phyloP scores from a whole-genome alignment of 2,888 invertebrate genomes.

The Caprella mutica region DNA sequence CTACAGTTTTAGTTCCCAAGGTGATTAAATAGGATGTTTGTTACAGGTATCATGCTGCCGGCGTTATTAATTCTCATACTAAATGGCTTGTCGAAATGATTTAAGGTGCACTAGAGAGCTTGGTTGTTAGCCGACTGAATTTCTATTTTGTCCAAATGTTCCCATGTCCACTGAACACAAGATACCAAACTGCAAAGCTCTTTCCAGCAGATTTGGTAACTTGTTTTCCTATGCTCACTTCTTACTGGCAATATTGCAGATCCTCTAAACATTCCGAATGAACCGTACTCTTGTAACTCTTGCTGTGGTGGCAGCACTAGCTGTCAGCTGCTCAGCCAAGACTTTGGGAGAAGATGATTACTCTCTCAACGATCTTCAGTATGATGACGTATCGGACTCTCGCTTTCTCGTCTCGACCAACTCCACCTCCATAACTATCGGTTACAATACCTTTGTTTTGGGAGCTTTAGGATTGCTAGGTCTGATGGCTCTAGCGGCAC shows the following conservation, averaged over 20 bases:
- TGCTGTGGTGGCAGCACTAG: constrained; percentile 30
- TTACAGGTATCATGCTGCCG: too few species aligned
- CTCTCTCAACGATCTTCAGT: constrained; percentile 14
- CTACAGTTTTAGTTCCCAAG: too few species aligned
- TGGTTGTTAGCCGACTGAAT: constrained; percentile 11
- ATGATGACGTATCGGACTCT: constrained; percentile 17
- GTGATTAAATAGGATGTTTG: too few species aligned
- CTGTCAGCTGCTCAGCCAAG: constrained; percentile 18
- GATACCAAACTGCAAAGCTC: too few species aligned
- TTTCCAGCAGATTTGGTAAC: too few species aligned
- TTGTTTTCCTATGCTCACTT: too few species aligned
- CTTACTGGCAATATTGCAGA: too few species aligned
- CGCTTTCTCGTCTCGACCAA: constrained; percentile 28
- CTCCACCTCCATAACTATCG: constrained; percentile 30
- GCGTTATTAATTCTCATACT: too few species aligned
- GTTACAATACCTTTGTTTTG: constrained; percentile 26
- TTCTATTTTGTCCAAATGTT: too few species aligned
- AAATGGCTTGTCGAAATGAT: too few species aligned
- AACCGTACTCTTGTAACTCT: constrained; percentile 33
- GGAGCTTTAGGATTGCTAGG: constrained; percentile 23
- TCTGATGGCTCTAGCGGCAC: constrained; percentile 23
- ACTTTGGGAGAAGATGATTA: constrained; percentile 23
- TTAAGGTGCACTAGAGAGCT: constrained; percentile 9
- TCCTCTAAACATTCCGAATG: constrained; percentile 34
- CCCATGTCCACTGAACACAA: too few species aligned